Conservation (phyloP, 2,797 vertebrate genomes). For the Catamblyrhynchus diadema region DNA sequence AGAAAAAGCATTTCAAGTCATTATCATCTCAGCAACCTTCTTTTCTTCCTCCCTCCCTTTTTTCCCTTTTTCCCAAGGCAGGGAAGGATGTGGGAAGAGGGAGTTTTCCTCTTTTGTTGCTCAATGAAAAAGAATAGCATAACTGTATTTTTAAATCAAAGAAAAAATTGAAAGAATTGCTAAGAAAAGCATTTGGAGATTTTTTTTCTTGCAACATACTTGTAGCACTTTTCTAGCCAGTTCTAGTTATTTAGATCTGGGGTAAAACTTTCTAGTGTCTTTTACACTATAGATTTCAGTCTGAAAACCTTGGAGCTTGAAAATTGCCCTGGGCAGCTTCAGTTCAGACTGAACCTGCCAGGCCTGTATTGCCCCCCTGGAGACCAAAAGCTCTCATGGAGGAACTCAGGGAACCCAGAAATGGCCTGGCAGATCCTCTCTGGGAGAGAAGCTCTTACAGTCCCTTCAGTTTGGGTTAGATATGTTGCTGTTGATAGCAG, state of each 20-base stretch:
- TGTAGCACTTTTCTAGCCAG: neutral
- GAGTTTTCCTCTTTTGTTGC: neutral
- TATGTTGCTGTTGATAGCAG: fast-evolving
- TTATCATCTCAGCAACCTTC: neutral
- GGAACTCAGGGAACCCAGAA: neutral
- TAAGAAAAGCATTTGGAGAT: neutral
- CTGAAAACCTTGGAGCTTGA: neutral
- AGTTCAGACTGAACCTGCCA: neutral
- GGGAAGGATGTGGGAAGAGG: neutral
- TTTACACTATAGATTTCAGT: neutral
- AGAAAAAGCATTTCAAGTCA: conserved; percentile 9
- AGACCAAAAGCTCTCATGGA: neutral
- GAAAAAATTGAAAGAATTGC: neutral
- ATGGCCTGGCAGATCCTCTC: neutral
- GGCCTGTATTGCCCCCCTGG: neutral
- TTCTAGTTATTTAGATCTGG: neutral
- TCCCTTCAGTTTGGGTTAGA: neutral
- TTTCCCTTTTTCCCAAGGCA: neutral
- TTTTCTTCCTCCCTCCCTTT: neutral
- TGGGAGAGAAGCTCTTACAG: neutral
- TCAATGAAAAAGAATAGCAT: neutral
- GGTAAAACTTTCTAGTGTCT: neutral
- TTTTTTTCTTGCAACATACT: neutral
- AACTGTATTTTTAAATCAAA: neutral
- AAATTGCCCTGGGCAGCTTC: neutral